Percentiles rank a stretch among this genome's conserved stretches.
phyloP scores from a whole-genome alignment of 1,140 invertebrate genomes.

The Panulirus ornatus region DNA sequence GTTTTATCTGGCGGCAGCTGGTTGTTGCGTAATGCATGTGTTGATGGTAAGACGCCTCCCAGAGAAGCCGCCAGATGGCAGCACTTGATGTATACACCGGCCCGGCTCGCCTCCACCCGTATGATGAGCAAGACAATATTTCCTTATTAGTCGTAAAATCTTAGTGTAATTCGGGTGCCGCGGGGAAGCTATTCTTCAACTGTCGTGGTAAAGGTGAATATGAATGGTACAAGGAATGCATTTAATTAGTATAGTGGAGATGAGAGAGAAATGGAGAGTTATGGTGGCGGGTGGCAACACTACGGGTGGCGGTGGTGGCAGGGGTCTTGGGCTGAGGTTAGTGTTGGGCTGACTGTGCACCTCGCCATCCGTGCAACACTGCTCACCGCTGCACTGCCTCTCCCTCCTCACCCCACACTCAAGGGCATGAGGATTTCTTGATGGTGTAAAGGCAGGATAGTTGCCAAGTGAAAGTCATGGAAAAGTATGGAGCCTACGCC shows the following conservation, averaged over 20 bases:
- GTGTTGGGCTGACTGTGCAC: slow-evolving; percentile 55
- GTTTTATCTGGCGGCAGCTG: slow-evolving; percentile 39
- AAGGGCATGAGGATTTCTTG: slow-evolving; percentile 66
- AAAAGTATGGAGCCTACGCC: slow-evolving; percentile 51
- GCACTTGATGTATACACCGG: slow-evolving; percentile 46
- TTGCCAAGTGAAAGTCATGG: slow-evolving; percentile 56
- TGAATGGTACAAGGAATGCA: not conserved
- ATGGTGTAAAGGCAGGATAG: slow-evolving; percentile 54
- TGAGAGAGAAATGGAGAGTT: slow-evolving; percentile 8
- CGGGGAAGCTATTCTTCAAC: too few relatives aligned
- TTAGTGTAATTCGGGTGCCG: not conserved
- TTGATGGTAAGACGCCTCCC: slow-evolving; percentile 4
- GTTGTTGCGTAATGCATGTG: slow-evolving; percentile 55
- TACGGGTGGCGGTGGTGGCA: slow-evolving; percentile 35
- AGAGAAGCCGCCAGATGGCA: slow-evolving; percentile 35
- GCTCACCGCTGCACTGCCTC: slow-evolving; percentile 28
- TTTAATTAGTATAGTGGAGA: not conserved
- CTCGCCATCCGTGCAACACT: slow-evolving; percentile 52
- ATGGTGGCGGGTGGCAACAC: slow-evolving; percentile 38
- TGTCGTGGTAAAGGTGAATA: not conserved
- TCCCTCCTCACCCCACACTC: slow-evolving; percentile 38
- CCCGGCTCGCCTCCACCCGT: not conserved
- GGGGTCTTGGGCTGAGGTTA: slow-evolving; percentile 34
- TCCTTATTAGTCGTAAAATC: slow-evolving; percentile 2
- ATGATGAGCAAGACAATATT: slow-evolving; percentile 3